phyloP scores from a whole-genome alignment of 2,888 invertebrate genomes.

The Cryptus armator region DNA sequence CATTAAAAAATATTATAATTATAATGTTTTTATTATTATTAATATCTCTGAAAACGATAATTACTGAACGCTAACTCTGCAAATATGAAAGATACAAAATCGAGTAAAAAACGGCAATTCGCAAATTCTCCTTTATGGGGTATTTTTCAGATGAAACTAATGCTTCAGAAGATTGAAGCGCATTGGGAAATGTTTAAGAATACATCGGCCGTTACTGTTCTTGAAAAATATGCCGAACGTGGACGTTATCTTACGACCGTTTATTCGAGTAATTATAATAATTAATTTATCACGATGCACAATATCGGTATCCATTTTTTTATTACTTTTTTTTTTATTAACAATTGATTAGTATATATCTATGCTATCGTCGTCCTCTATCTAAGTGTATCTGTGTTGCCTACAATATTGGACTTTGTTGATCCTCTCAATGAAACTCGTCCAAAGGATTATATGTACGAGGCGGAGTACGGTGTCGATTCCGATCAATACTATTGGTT shows the following conservation, averaged over 20 bases:
- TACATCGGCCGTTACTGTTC: neutral
- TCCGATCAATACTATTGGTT: conserved; percentile 36
- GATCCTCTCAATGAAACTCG: conserved; percentile 39
- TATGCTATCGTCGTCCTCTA: neutral
- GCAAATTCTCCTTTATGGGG: neutral
- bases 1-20: too few species aligned
- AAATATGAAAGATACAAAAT: too few species aligned
- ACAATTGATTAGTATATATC: neutral
- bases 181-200: conserved; percentile 8
- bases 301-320: neutral
- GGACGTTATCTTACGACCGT: neutral
- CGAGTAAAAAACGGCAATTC: too few species aligned
- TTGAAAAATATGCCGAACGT: neutral
- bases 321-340: neutral
- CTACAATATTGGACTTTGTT: too few species aligned
- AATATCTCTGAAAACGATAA: too few species aligned
- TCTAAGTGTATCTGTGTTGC: neutral
- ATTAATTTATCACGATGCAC: neutral
- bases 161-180: neutral
- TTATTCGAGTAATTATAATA: neutral
- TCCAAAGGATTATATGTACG: conserved; percentile 17
- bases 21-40: neutral
- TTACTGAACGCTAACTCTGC: too few species aligned
- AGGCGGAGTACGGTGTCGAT: conserved; percentile 50
- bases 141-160: neutral